A percentile compares a stretch with the other conserved stretches of the same genome.
phyloP scores from a whole-genome alignment of 2,113 vertebrate species.

The Uria aalge region DNA sequence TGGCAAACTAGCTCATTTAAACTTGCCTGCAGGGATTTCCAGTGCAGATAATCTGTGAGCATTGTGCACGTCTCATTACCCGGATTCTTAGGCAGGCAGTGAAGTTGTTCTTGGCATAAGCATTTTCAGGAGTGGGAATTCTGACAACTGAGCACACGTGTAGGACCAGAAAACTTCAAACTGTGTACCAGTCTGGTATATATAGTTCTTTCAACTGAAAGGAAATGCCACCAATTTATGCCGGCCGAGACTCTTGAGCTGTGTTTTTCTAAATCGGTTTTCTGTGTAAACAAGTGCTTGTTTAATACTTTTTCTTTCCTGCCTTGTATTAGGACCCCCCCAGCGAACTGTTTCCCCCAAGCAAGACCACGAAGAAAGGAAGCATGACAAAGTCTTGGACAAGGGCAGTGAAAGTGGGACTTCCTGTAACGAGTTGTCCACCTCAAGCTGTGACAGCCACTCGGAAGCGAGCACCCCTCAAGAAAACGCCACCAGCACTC shows the following conservation, averaged over 20 bases:
- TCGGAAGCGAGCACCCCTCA: constrained; percentile 85
- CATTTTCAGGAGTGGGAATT: not conserved
- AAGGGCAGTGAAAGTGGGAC: constrained; percentile 90
- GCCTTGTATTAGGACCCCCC: constrained; percentile 75
- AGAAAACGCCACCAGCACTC: constrained; percentile 73
- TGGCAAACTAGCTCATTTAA: not conserved
- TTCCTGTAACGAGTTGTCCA: constrained; percentile 86
- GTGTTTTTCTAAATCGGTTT: not conserved
- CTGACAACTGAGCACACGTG: not conserved
- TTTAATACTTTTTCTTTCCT: constrained; percentile 12
- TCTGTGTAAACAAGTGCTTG: not conserved
- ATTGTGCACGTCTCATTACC: not conserved
- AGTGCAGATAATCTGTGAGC: not conserved
- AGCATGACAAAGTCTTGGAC: constrained; percentile 79
- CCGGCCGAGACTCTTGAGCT: not conserved
- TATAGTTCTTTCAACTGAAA: not conserved
- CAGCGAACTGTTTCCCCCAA: constrained; percentile 79
- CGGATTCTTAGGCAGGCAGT: not conserved
- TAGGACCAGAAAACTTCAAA: not conserved
- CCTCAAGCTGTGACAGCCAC: constrained; percentile 89
- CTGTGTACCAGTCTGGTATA: not conserved
- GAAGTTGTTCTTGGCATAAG: not conserved
- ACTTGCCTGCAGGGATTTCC: not conserved
- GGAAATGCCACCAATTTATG: not conserved
- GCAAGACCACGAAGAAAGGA: constrained; percentile 80